Evolutionary conservation across 2,888 invertebrate genomes (phyloP).

Genomic region (Isoperla grammatica): DNA sequence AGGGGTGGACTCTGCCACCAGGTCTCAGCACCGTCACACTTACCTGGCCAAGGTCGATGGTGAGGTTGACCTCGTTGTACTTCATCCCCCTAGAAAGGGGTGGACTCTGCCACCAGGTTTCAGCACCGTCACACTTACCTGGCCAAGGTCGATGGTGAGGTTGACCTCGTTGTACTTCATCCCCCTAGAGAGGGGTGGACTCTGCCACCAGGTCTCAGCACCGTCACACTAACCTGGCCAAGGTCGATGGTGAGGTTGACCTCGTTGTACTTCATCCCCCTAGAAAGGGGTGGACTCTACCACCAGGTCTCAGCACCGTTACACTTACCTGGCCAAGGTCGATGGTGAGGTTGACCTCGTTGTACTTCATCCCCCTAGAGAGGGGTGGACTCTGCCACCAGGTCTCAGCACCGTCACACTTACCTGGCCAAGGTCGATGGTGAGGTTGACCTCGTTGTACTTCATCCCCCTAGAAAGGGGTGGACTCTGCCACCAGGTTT

Average conservation of each 20-base stretch:
- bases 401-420: constrained; percentile 86
- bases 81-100: constrained; percentile 94
- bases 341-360: constrained; percentile 95
- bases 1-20: constrained; percentile 99
- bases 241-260: constrained; percentile 96
- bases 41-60: constrained; percentile 96
- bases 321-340: constrained; percentile 92
- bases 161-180: constrained; percentile 97
- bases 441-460: constrained; percentile 95
- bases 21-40: constrained; percentile 87
- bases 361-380: constrained; percentile 94
- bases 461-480: constrained; percentile 94
- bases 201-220: constrained; percentile 96
- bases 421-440: constrained; percentile 96
- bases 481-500: constrained; percentile 98
- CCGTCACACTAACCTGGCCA: constrained; percentile 95
- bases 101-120: constrained; percentile 98
- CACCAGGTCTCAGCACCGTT: constrained; percentile 95
- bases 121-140: constrained; percentile 92
- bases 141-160: constrained; percentile 93
- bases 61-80: constrained; percentile 95
- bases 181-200: constrained; percentile 94
- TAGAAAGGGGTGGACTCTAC: constrained; percentile 97
- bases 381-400: constrained; percentile 99
- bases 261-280: constrained; percentile 95